Conservation (phyloP, 2,888 invertebrate species). For the Pyrocoelia pectoralis region DNA sequence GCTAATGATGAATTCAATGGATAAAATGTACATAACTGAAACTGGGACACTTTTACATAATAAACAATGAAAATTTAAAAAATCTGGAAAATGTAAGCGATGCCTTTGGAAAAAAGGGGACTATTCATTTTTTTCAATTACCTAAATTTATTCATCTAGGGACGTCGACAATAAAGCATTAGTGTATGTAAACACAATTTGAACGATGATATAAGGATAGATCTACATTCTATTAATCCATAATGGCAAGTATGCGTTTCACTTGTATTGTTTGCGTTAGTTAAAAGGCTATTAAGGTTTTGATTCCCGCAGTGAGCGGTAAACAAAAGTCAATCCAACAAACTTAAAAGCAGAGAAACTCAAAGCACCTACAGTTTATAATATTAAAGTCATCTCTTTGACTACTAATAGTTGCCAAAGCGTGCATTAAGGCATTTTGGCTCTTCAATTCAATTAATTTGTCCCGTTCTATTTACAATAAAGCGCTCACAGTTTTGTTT, state of each 20-base stretch:
- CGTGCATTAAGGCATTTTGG: slow-evolving; percentile 20
- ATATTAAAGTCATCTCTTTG: slow-evolving; percentile 36
- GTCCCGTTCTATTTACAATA: slow-evolving; percentile 4
- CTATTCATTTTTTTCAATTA: no score
- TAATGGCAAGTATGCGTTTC: slow-evolving; percentile 48
- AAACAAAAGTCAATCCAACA: slow-evolving; percentile 42
- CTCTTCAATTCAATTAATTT: slow-evolving; percentile 7
- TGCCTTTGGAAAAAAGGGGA: no score
- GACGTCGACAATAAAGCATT: background rate
- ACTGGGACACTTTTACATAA: no score
- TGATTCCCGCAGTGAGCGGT: slow-evolving; percentile 47
- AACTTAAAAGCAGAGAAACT: slow-evolving; percentile 39
- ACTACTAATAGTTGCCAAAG: slow-evolving; percentile 34
- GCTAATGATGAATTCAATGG: no score
- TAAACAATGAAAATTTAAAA: no score
- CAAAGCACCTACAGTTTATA: slow-evolving; percentile 39
- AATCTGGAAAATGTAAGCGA: no score
- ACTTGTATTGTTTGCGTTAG: slow-evolving; percentile 51
- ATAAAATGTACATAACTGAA: no score
- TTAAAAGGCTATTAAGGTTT: slow-evolving; percentile 52
- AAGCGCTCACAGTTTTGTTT: background rate
- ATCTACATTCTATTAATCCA: slow-evolving; percentile 38
- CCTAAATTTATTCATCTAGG: background rate
- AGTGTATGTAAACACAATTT: slow-evolving; percentile 21
- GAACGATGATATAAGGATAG: slow-evolving; percentile 23